Percentiles rank a stretch among this genome's conserved stretches.
Evolutionary conservation across 23 tunicate genomes (phyloP).

Genomic region (Corella eumyota): DNA sequence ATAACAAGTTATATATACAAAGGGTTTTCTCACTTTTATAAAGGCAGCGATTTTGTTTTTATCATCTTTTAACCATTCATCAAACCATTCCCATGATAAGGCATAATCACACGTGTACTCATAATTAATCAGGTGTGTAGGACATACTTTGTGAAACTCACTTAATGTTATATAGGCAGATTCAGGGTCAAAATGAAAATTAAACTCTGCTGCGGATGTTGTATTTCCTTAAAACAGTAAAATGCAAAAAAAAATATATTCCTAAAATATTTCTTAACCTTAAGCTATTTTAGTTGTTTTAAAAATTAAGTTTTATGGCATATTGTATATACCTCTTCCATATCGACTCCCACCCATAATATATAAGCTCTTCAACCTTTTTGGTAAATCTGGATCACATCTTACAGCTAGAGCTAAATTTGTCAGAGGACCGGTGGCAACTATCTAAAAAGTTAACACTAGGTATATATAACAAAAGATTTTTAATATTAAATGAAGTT

Average conservation of each 20-base stretch:
- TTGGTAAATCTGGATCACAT: constrained; percentile 59
- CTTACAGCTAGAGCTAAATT: constrained; percentile 69
- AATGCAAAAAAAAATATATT: too few relatives aligned
- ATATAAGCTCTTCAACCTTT: constrained; percentile 18
- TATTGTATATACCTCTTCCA: constrained; percentile 3
- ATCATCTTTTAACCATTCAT: constrained; percentile 22
- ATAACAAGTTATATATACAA: too few relatives aligned
- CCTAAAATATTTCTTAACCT: too few relatives aligned
- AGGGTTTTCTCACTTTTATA: constrained; percentile 27
- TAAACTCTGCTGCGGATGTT: constrained; percentile 74
- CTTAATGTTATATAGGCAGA: constrained; percentile 37
- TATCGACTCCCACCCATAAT: constrained; percentile 63
- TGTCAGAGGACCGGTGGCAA: constrained; percentile 88
- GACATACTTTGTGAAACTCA: constrained; percentile 17
- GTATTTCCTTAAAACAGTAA: constrained; percentile 45
- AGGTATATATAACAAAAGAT: background rate
- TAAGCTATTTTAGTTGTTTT: background rate
- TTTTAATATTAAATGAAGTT: background rate
- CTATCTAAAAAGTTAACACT: constrained; percentile 14
- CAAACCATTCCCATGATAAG: constrained; percentile 10
- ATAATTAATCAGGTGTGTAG: constrained; percentile 17
- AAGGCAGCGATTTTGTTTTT: constrained; percentile 6
- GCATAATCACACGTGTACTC: constrained; percentile 20
- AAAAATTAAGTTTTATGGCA: background rate
- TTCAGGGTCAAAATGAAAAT: constrained; percentile 75